Percentiles rank a stretch among this genome's conserved stretches.
Conservation (phyloP, 2,113 vertebrate species). For the Neolamprologus caudopunctatus region DNA sequence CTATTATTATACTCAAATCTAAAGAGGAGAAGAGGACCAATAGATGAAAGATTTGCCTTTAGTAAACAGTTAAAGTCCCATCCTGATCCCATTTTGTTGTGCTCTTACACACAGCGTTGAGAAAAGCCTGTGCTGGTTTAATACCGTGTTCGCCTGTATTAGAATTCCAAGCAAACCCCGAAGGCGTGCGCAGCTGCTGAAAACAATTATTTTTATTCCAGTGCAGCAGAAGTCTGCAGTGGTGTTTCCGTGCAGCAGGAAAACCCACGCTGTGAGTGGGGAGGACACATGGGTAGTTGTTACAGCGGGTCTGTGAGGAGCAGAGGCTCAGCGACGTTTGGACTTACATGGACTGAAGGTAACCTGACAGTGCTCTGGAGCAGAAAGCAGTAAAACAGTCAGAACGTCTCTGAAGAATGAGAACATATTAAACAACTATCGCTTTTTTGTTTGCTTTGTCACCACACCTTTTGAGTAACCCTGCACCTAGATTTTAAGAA, state of each 20-base stretch:
- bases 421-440: neutral
- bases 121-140: constrained; percentile 13
- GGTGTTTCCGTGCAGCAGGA: neutral
- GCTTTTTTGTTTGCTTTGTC: neutral
- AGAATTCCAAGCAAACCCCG: neutral
- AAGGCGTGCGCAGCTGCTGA: neutral
- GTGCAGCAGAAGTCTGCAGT: neutral
- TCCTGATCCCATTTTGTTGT: neutral
- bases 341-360: constrained; percentile 68
- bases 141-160: neutral
- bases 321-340: neutral
- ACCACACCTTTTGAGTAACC: neutral
- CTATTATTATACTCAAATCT: neutral
- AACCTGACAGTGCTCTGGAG: constrained; percentile 56
- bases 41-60: neutral
- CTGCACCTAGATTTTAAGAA: neutral
- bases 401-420: neutral
- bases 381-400: constrained; percentile 24
- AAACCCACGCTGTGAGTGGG: neutral
- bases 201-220: neutral
- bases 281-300: neutral
- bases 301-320: constrained; percentile 10
- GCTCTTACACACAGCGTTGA: neutral
- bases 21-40: neutral
- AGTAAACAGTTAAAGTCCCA: neutral